A percentile compares a stretch with the other conserved stretches of the same genome.
Conservation (phyloP, 2,888 invertebrate genomes). For the Agrilus biguttatus region DNA sequence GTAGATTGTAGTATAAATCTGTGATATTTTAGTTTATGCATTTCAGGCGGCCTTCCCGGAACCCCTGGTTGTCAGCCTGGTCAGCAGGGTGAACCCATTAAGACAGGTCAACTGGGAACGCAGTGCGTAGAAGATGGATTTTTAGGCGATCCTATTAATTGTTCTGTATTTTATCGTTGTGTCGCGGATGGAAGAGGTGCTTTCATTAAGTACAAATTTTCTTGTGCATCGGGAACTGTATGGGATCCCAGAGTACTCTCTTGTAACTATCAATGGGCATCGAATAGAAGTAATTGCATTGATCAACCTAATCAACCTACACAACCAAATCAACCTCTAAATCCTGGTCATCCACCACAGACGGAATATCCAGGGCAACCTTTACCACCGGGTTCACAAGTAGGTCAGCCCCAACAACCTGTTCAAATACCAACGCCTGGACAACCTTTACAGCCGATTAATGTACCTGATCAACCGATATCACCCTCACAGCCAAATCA, state of each 20-base stretch:
- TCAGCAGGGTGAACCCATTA: neutral
- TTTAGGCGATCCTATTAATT: slow-evolving; percentile 50
- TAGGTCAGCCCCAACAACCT: slow-evolving; percentile 7
- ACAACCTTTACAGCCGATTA: slow-evolving; percentile 8
- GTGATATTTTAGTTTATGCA: no score
- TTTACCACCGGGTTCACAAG: slow-evolving; percentile 25
- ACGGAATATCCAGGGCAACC: slow-evolving; percentile 25
- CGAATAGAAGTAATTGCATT: slow-evolving; percentile 3
- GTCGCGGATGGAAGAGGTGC: slow-evolving; percentile 44
- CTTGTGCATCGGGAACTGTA: slow-evolving; percentile 60
- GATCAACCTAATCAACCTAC: slow-evolving; percentile 29
- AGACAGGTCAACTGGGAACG: neutral
- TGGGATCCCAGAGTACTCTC: slow-evolving; percentile 56
- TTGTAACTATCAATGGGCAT: slow-evolving; percentile 57
- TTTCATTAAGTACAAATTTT: slow-evolving; percentile 53
- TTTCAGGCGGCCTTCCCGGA: slow-evolving; percentile 1
- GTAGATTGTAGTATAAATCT: no score
- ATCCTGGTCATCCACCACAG: slow-evolving; percentile 11
- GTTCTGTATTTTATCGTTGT: slow-evolving; percentile 64
- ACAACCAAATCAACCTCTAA: slow-evolving; percentile 32
- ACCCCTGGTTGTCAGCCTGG: no score
- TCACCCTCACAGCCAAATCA: slow-evolving; percentile 4
- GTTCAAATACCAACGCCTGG: slow-evolving; percentile 5
- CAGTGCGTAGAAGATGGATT: slow-evolving; percentile 26
- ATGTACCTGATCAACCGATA: slow-evolving; percentile 13